phyloP scores from a whole-genome alignment of 2,113 vertebrate species.

The Hyla sarda region DNA sequence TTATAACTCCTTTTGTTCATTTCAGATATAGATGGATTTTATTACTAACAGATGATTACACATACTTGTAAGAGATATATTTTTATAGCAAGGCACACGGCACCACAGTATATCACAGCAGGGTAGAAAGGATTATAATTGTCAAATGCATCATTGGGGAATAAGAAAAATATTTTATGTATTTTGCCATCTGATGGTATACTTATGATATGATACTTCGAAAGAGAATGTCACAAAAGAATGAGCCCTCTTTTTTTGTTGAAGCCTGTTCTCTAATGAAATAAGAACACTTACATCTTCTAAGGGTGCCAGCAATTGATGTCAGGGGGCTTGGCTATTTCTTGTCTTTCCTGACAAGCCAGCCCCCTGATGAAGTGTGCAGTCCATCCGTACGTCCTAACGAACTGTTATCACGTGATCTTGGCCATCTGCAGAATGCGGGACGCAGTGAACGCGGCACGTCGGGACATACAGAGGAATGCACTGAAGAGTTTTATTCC shows the following conservation, averaged over 20 bases:
- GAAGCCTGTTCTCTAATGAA: background rate
- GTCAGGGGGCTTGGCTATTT: no score
- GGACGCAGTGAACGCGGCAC: no score
- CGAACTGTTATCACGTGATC: no score
- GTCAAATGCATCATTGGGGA: background rate
- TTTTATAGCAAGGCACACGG: conserved; percentile 24
- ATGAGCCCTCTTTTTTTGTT: background rate
- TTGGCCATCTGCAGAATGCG: no score
- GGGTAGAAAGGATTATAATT: background rate
- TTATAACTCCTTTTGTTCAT: conserved; percentile 25
- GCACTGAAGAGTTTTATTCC: background rate
- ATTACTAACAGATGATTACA: conserved; percentile 29
- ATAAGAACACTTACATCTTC: background rate
- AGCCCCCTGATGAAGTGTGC: no score
- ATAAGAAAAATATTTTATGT: background rate
- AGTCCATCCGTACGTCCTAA: no score
- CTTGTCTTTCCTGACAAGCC: no score
- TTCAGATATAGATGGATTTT: conserved; percentile 53
- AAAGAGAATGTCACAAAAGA: background rate
- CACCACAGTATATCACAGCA: conserved; percentile 42
- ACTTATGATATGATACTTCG: no score
- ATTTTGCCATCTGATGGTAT: background rate
- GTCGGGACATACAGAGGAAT: no score
- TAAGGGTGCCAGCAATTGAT: background rate
- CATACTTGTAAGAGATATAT: background rate